Evolutionary conservation across 2,888 invertebrate species (phyloP).

Genomic region (Andrena camellia): DNA sequence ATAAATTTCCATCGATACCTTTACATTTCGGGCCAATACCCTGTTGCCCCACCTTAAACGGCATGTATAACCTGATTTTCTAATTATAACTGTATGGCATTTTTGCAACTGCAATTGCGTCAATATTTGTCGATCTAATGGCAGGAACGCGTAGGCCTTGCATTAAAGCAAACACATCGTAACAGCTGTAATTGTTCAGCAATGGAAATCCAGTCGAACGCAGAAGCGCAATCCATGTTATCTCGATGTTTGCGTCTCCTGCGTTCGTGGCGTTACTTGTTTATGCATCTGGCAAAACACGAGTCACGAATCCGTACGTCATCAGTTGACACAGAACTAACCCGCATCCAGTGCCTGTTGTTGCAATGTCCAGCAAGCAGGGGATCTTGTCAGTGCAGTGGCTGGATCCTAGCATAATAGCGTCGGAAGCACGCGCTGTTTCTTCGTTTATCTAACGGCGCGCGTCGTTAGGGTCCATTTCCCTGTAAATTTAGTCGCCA

Average conservation of each 20-base stretch:
- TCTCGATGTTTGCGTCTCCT: neutral
- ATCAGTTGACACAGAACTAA: conserved; percentile 16
- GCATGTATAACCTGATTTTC: no score
- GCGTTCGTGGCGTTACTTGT: neutral
- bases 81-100: neutral
- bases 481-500: conserved; percentile 31
- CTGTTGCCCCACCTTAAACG: no score
- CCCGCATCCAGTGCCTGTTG: conserved; percentile 20
- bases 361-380: conserved; percentile 12
- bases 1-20: no score
- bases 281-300: conserved; percentile 20
- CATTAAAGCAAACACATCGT: neutral
- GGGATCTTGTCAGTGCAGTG: conserved; percentile 9
- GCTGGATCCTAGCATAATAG: conserved; percentile 26
- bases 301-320: conserved; percentile 17
- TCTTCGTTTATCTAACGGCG: conserved; percentile 39
- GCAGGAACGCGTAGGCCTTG: neutral
- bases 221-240: neutral
- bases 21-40: no score
- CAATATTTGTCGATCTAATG: neutral
- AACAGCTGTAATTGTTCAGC: neutral
- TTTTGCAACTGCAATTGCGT: neutral
- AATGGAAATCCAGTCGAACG: neutral
- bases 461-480: conserved; percentile 7
- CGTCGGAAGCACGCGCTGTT: conserved; percentile 17